Evolutionary conservation across 2,113 vertebrate species (phyloP).

Genomic region (Cervus canadensis): DNA sequence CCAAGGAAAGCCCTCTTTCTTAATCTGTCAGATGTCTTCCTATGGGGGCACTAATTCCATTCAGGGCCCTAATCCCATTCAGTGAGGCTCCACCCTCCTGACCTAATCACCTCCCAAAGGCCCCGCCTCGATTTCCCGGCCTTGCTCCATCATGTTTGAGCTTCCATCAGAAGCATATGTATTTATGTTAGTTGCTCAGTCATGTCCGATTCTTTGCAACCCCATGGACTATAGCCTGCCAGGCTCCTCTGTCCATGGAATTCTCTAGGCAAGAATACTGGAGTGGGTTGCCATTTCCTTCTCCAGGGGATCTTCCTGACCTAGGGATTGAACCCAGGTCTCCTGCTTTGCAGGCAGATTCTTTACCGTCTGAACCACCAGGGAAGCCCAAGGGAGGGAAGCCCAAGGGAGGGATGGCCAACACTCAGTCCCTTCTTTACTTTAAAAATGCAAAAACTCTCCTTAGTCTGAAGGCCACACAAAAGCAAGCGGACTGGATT

Average conservation of each 20-base stretch:
- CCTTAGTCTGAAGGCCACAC: neutral
- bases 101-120: neutral
- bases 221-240: neutral
- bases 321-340: neutral
- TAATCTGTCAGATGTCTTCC: neutral
- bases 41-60: neutral
- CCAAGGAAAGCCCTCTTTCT: neutral
- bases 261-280: neutral
- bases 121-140: fast-evolving
- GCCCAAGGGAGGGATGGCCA: neutral
- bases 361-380: neutral
- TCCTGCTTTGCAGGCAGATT: neutral
- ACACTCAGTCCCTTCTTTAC: neutral
- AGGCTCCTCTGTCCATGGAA: neutral
- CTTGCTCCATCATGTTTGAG: neutral
- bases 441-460: neutral
- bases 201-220: neutral
- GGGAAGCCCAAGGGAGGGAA: neutral
- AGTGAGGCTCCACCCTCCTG: neutral
- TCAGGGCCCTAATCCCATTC: neutral
- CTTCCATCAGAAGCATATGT: neutral
- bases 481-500: neutral
- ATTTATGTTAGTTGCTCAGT: neutral
- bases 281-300: neutral
- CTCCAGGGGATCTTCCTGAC: neutral